Base-by-base conservation (phyloP, 2,113 vertebrate genomes). In the Monopterus albus region DNA sequence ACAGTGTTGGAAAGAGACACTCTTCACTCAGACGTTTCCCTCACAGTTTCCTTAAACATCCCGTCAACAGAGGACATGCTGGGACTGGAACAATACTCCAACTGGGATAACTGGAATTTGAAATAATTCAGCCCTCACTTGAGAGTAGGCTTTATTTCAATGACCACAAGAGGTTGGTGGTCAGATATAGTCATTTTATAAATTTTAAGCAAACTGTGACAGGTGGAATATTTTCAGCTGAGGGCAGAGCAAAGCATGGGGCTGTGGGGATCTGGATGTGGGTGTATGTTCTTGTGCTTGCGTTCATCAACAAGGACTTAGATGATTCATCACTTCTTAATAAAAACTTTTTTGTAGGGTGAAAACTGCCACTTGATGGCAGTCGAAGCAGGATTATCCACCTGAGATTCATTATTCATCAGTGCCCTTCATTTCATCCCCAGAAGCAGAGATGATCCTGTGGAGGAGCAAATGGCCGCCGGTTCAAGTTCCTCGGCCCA, bases 401-500 rank as follows among this genome's bases (percentile, higher is more conserved):
- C 5, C 10, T 5, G 20, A 38, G 5, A 7, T 56, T 33, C 26
- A 2, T 57, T 45, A 39, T 43, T 33, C 20, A 3, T 39, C 46
- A 1, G 23, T n/a, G 78, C 67, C 71, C 76, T 71, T 47, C 60
- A 57, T 57, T 64, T 47, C 21, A 10, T 68, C 77, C 59, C 60
- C 72, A 52, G 73, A 21, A 55, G 70, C 51, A 29, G 56, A 62
- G 4, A 28, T 0, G 15, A 13, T 64, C 72, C 71, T 23, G 0
- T 10, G 17, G 81, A 73, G 84, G 46, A 67, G 35, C 31, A 9
- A 71, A 59, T 2, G 21, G 52, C 68, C 46, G 59, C 23, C 2
- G 72, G 82, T 77, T 68, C 9, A 67, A 87, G 64, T 80, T 76
- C 79, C 61, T 66, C 52, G 20, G 65, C 75, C 75, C 78, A 11